Evolutionary conservation across 2,797 vertebrate species (phyloP), one percentile per base, ranked within the genome.

Genomic region (Pachyuromys duprasi): DNA sequence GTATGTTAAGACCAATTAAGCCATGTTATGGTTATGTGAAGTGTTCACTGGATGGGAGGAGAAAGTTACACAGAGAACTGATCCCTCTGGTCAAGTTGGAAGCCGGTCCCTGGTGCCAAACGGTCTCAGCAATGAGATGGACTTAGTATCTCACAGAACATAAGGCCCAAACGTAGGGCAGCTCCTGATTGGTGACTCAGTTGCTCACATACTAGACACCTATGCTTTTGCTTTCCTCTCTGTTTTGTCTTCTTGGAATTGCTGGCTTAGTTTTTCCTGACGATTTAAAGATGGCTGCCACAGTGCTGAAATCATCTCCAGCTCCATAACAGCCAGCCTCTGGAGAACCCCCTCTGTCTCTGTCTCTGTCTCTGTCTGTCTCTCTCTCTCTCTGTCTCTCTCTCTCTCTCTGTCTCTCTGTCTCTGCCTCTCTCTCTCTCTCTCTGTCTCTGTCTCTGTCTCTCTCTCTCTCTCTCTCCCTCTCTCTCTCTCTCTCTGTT

Each of bases 11-110:
- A 62, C 12, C 36, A 91, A 55, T 63, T 82, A 86, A 76, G 17
- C 80, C 36, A 60, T 86, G 3, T 84, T 81, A 70, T 81, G n/a
- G 39, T 75, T 94, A 63, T 42, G 69, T 84, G 80, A 95, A 53
- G n/a, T 62, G 62, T 65, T 91, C 55, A 3, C 63, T 57, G 20
- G 8, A 63, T 82, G 53, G 45, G 70, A n/a, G 12, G 86, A 88
- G 70, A 91, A 53, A 31, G n/a, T 92, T 62, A 8, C 26, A 69
- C 39, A 93, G 45, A 79, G 24, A 95, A 88, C 8, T 67, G 63
- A 67, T 65, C 55, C 57, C 14, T 83, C 26, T 67, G 22, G 36
- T 33, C 49, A 13, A 17, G 70, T 20, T 93, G 76, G 24, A 82
- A 78, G 17, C 74, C 74, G 5, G 57, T 83, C 8, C 28, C 26